Conservation (phyloP, 2,888 invertebrate species). For the Pilophorus perplexus region DNA sequence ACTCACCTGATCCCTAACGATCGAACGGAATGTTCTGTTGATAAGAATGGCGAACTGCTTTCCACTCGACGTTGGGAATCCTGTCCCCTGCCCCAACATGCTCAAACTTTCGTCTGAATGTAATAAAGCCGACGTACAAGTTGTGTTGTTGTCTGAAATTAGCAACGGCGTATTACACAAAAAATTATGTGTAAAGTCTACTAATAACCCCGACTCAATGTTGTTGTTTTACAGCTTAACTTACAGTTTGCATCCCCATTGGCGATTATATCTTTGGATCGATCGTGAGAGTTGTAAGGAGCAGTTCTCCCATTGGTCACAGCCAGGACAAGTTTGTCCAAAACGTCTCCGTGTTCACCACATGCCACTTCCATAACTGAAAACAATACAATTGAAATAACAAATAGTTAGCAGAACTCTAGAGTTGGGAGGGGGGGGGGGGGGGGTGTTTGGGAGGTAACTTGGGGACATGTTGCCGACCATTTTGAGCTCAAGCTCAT, state of each 20-base stretch:
- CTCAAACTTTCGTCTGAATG: slow-evolving; percentile 72
- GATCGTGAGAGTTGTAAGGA: slow-evolving; percentile 44
- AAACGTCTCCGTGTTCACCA: slow-evolving; percentile 90
- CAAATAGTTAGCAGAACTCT: too few species aligned
- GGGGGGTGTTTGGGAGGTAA: too few species aligned
- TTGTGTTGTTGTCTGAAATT: slow-evolving; percentile 21
- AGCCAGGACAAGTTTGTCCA: slow-evolving; percentile 77
- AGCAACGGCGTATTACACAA: too few species aligned
- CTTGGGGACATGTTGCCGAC: too few species aligned
- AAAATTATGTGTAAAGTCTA: too few species aligned
- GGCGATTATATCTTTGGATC: slow-evolving; percentile 41
- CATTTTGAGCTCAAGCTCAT: too few species aligned
- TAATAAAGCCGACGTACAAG: slow-evolving; percentile 63
- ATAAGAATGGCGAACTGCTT: slow-evolving; percentile 85
- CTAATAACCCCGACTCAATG: too few species aligned
- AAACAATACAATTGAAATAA: slow-evolving; percentile 49
- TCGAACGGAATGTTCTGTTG: slow-evolving; percentile 77
- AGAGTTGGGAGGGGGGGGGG: too few species aligned
- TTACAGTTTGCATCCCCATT: slow-evolving; percentile 45
- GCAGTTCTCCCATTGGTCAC: slow-evolving; percentile 73
- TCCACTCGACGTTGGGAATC: slow-evolving; percentile 78
- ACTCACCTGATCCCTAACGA: slow-evolving; percentile 68
- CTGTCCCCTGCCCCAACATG: slow-evolving; percentile 52
- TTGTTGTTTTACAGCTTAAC: too few species aligned
- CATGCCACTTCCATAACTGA: slow-evolving; percentile 93